These are phyloP conservation scores for Ips nitidus DNA, from an alignment of 1,140 invertebrate species.

Conservation along the genomic window DNA sequence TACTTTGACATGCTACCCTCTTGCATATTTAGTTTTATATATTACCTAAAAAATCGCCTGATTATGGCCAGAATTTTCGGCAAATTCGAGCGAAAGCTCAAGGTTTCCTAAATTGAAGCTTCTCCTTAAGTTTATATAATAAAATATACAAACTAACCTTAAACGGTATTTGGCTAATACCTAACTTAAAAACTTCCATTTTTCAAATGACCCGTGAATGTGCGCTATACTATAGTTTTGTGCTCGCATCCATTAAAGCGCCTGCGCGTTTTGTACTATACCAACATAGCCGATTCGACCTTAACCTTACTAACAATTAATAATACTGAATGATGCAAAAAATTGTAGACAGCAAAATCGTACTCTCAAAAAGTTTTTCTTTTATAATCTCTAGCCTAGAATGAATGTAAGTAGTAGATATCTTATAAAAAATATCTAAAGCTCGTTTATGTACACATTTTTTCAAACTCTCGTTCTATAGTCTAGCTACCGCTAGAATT, in stretches of 20 bases:
- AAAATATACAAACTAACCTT: constrained; percentile 30
- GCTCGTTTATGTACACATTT: constrained; percentile 29
- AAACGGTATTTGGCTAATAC: constrained; percentile 24
- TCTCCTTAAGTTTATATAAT: constrained; percentile 13
- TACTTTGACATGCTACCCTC: constrained; percentile 25
- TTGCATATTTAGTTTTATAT: constrained; percentile 10
- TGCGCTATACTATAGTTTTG: constrained; percentile 24
- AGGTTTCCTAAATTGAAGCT: constrained; percentile 33
- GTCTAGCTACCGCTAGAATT: constrained; percentile 23
- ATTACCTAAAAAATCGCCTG: background rate
- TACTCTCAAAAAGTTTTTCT: constrained; percentile 23
- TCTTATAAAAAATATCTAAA: constrained; percentile 38
- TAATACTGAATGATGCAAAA: constrained; percentile 20
- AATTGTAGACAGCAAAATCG: constrained; percentile 24
- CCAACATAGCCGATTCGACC: constrained; percentile 13
- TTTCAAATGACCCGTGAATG: constrained; percentile 21
- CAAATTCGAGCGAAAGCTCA: background rate
- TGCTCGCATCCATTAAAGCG: constrained; percentile 12
- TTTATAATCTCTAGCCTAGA: constrained; percentile 9
- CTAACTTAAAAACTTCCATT: constrained; percentile 29
- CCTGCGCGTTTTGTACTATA: constrained; percentile 31
- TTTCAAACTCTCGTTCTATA: constrained; percentile 10
- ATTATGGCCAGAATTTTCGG: background rate
- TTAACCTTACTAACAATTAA: constrained; percentile 2
- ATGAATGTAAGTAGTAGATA: constrained; percentile 7